These are phyloP conservation scores for Chirona hameri DNA, from an alignment of 2,888 invertebrate genomes.

Conservation along the genomic window DNA sequence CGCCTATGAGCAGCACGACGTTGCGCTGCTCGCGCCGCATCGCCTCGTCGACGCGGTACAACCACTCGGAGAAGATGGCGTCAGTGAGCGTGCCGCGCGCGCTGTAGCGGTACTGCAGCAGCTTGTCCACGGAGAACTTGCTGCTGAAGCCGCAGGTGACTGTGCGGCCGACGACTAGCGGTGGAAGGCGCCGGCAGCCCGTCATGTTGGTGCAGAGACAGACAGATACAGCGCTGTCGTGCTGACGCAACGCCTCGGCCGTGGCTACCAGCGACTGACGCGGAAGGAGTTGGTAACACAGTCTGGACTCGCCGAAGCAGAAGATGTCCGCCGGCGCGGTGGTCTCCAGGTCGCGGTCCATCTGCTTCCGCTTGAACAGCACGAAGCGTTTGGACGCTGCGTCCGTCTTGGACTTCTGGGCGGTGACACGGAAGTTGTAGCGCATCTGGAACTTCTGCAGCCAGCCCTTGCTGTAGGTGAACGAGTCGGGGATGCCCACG, in stretches of 20 bases:
- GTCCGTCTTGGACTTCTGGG: slow-evolving; percentile 2
- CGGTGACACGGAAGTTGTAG: background rate
- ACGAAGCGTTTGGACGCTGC: slow-evolving; percentile 8
- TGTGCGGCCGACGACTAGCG: background rate
- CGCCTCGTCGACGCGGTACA: background rate
- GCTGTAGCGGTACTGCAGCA: slow-evolving; percentile 5
- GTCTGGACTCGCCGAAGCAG: background rate
- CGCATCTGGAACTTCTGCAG: slow-evolving; percentile 6
- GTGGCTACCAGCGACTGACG: background rate
- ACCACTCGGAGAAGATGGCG: slow-evolving; percentile 6
- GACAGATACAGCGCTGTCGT: background rate
- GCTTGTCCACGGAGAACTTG: slow-evolving; percentile 4
- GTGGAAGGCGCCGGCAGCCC: background rate
- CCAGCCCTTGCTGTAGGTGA: slow-evolving; percentile 4
- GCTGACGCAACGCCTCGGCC: background rate
- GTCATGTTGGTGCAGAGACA: background rate
- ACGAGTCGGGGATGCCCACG: background rate
- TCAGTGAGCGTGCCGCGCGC: background rate
- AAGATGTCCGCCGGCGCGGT: background rate
- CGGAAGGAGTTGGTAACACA: background rate
- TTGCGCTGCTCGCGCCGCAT: background rate
- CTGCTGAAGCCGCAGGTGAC: slow-evolving; percentile 25
- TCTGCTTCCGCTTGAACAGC: slow-evolving; percentile 1
- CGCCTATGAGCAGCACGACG: background rate
- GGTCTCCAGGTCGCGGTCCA: background rate